Base-by-base conservation (phyloP, 1,140 invertebrate species). In the Aphis gossypii region DNA sequence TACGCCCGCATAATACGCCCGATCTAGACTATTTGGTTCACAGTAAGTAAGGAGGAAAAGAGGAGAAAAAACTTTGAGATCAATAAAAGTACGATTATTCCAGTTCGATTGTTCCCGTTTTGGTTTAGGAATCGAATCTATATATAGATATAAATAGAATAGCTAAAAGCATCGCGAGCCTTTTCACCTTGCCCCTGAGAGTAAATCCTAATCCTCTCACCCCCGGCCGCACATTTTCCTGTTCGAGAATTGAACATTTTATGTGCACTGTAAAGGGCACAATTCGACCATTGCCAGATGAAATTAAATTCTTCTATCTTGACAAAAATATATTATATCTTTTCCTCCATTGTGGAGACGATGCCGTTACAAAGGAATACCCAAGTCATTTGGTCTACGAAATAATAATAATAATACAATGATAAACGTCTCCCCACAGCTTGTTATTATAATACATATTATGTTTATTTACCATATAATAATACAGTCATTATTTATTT, bases 11-110 rank as follows among this genome's bases (percentile, higher is more conserved):
- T 86, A 84, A 92, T 86, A 38, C n/a, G 82, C 18, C 51, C 18
- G 92, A 86, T 84, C 82, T 84, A 93, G 46, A 93, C 92, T 86
- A 54, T 51, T 56, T 83, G 46, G 38, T 83, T 46, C 35, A 14
- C 9, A 20, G n/a, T 92, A 21, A 83, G 23, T 5, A 83, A 30
- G n/a, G n/a, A 83, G 84, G 18, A 84, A 84, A 38, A 84, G 30
- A 60, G 54, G 84, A 84, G 7, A 38, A 93, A 56, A 84, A 86
- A 93, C 92, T 93, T 93, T 86, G 30, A 54, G 92, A 93, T 93
- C 92, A 93, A 93, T 93, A 93, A 93, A 86, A 93, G 92, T 56
- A n/a, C 92, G 92, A 93, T 93, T 93, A 93, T 93, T 93, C 82
- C 92, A 51, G 82, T 93, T 93, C 92, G 92, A 54, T 51, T 93